Percentiles rank a stretch among this genome's conserved stretches.
Evolutionary conservation across 2,113 vertebrate species (phyloP).

Genomic region (Trichomycterus rosablanca): DNA sequence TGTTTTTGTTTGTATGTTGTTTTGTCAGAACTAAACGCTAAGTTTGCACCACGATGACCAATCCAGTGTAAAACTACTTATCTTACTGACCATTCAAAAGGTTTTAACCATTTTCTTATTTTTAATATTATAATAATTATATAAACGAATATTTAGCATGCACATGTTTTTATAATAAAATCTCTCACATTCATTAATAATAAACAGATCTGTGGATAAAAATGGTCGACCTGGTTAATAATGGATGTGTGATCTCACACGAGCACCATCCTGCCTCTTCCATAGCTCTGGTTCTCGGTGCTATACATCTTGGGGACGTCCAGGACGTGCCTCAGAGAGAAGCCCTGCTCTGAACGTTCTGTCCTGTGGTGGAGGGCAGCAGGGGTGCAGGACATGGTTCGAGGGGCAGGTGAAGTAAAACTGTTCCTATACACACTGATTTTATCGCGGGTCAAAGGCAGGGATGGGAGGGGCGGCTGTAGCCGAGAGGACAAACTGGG

Average conservation of each 20-base stretch:
- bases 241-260: constrained; percentile 27
- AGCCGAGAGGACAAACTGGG: constrained; percentile 12
- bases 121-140: too few species aligned
- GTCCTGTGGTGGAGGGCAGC: too few species aligned
- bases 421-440: constrained; percentile 37
- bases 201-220: not conserved
- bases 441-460: constrained; percentile 31
- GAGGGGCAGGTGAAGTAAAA: constrained; percentile 16
- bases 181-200: not conserved
- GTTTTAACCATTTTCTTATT: too few species aligned
- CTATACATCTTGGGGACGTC: too few species aligned
- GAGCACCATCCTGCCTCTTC: constrained; percentile 15
- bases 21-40: too few species aligned
- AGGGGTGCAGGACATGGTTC: not conserved
- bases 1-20: too few species aligned
- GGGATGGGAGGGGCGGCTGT: constrained; percentile 10
- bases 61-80: too few species aligned
- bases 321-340: too few species aligned
- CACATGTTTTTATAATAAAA: too few species aligned
- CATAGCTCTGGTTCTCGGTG: constrained; percentile 39
- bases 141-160: too few species aligned
- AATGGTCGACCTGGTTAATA: not conserved
- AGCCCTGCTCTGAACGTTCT: not conserved
- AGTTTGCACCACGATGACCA: too few species aligned
- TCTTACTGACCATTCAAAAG: too few species aligned